Percentiles rank a stretch among this genome's conserved stretches.
phyloP scores from a whole-genome alignment of 2,797 vertebrate genomes.

The Pangasius sanitwongsei region DNA sequence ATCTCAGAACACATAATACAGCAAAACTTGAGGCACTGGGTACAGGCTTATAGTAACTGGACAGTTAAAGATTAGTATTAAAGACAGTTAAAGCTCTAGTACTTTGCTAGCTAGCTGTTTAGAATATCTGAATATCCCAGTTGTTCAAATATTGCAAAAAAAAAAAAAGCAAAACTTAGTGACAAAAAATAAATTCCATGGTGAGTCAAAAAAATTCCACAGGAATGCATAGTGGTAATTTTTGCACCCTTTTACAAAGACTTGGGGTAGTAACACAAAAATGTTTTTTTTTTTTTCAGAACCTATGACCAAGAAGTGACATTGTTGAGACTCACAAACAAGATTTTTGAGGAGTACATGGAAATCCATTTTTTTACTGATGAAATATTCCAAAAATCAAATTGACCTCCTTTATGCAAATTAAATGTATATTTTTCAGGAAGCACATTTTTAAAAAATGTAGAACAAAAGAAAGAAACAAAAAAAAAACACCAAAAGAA shows the following conservation, averaged over 20 bases:
- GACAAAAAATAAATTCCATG: too few relatives aligned
- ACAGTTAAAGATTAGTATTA: not conserved
- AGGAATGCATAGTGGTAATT: not conserved
- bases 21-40: not conserved
- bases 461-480: not conserved
- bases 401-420: not conserved
- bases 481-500: not conserved
- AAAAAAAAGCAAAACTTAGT: too few relatives aligned
- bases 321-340: not conserved
- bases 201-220: too few relatives aligned
- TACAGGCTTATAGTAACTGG: not conserved
- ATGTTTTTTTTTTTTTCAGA: not conserved
- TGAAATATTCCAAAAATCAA: not conserved
- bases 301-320: not conserved
- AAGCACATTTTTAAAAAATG: not conserved
- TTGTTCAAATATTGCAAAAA: not conserved
- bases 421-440: not conserved
- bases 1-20: not conserved
- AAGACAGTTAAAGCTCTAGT: too few relatives aligned
- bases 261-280: not conserved
- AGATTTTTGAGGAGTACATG: not conserved
- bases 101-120: not conserved
- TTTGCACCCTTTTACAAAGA: not conserved
- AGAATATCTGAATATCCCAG: not conserved
- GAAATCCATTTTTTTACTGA: not conserved